Base-by-base conservation (phyloP, 2,797 vertebrate species). In the Sarcoramphus papa region DNA sequence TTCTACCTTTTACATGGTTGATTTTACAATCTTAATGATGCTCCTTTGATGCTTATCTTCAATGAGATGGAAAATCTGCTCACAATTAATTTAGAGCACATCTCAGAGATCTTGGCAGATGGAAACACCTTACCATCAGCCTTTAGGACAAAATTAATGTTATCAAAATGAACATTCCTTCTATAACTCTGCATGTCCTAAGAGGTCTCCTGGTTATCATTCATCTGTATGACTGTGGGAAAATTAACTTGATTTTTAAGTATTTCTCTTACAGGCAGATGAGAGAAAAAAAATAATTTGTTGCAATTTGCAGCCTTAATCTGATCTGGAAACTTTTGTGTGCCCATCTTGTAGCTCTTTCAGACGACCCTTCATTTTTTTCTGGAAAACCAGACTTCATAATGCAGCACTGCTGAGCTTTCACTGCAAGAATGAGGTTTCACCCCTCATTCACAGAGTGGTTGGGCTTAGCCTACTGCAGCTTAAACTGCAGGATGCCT, bases 1-100 rank as follows among this genome's bases (percentile, higher is more conserved):
- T 95, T 81, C n/a, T 72, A 59, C 50, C 35, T 90, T 88, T 86
- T 88, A 53, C 22, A 17, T 93, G 91, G 94, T 90, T 90, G 85
- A 85, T 86, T 93, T 93, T 92, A 81, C 37, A 81, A 75, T 54
- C 79, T 86, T 86, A 90, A 88, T 63, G 51, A 74, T 18, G 18
- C 73, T 95, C 54, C 57, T 95, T 88, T 88, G 67, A 85, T 62
- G 43, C 54, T 94, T 92, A 81, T 92, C 93, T 90, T 93, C 85
- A 84, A 43, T 65, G 75, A 95, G 69, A 88, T 62, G 45, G 85
- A 85, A 95, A 96, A 81, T 92, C 56, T 92, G n/a, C 65, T 86
- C 73, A 85, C 75, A 95, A 92, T 85, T 90, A 96, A 67, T 94
- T 95, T 75, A 93, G 62, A 92, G 19, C 33, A 75, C n/a, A 84